Evolutionary conservation across 2,113 vertebrate genomes (phyloP).

Genomic region (Pholis gunnellus): DNA sequence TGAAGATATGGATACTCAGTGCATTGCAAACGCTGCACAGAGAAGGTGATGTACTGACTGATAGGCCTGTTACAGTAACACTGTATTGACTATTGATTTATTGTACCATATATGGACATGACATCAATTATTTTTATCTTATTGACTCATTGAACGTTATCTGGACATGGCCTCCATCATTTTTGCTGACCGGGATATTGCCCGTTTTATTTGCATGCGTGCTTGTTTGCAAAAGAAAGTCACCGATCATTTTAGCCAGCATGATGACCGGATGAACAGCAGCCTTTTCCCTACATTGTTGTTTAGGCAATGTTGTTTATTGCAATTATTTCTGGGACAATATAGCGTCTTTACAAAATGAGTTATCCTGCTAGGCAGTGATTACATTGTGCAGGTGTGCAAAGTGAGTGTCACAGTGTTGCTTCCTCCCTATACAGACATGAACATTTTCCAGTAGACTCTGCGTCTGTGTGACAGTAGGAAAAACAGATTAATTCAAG

Average conservation of each 20-base stretch:
- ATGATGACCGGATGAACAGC: not conserved
- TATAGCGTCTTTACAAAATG: not conserved
- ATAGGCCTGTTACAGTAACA: not conserved
- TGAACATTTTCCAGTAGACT: not conserved
- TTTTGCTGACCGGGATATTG: not conserved
- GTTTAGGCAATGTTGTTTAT: not conserved
- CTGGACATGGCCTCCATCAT: not conserved
- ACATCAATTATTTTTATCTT: not conserved
- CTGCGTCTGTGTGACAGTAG: not conserved
- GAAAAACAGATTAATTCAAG: constrained; percentile 3
- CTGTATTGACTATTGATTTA: not conserved
- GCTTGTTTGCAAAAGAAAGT: not conserved
- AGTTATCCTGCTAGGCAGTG: not conserved
- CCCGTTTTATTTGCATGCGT: not conserved
- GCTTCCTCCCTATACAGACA: not conserved
- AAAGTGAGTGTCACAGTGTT: not conserved
- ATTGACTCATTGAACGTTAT: not conserved
- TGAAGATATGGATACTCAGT: not conserved
- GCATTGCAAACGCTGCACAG: not conserved
- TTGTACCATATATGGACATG: not conserved
- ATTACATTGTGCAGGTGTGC: constrained; percentile 20
- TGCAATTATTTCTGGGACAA: not conserved
- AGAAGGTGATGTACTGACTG: constrained; percentile 4
- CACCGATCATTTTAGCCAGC: not conserved
- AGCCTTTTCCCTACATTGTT: not conserved